phyloP scores from a whole-genome alignment of 1,140 invertebrate genomes.

The Pristionchus pacificus region DNA sequence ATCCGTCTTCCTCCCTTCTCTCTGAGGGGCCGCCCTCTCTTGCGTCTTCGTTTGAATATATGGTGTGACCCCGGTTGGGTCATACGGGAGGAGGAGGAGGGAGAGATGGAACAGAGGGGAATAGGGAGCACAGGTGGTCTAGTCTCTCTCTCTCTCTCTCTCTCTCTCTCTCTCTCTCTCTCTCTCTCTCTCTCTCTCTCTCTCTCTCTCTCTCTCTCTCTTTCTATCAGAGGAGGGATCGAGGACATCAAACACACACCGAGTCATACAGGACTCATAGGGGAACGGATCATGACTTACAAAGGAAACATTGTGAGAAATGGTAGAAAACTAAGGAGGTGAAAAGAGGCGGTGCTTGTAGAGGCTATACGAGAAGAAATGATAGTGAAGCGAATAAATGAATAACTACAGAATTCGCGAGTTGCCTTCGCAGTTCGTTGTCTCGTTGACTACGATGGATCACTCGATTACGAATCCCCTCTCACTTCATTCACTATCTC shows the following conservation, averaged over 20 bases:
- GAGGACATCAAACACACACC: no score
- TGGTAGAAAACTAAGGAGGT: not conserved
- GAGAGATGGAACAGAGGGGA: not conserved
- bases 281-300: not conserved
- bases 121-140: no score
- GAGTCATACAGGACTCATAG: not conserved
- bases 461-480: slow-evolving; percentile 35
- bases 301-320: not conserved
- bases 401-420: slow-evolving; percentile 15
- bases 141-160: no score
- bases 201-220: no score
- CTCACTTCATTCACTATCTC: slow-evolving; percentile 30
- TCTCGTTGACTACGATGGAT: slow-evolving; percentile 37
- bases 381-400: not conserved
- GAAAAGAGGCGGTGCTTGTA: not conserved
- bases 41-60: no score
- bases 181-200: no score
- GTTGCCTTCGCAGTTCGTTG: slow-evolving; percentile 37
- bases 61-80: no score
- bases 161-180: no score
- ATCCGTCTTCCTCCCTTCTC: no score
- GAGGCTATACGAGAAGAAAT: not conserved
- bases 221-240: no score
- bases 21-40: no score
- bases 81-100: not conserved